These are phyloP conservation scores for Tylochromis polylepis DNA, from an alignment of 2,113 vertebrate genomes.

Conservation along the genomic window DNA sequence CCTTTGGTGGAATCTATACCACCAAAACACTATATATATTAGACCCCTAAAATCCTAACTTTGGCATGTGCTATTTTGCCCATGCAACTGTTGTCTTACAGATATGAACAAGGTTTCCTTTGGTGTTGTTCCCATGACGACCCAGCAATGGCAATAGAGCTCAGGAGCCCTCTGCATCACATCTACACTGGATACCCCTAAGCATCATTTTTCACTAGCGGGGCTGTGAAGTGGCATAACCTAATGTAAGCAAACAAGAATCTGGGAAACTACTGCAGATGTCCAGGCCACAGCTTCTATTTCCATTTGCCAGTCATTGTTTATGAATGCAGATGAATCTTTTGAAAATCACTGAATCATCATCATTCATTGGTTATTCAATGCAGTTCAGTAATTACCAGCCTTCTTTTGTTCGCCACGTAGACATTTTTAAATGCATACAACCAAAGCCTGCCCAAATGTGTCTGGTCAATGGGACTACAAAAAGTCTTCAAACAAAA, in stretches of 20 bases:
- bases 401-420: neutral
- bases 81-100: neutral
- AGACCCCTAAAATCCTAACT: neutral
- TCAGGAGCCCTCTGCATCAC: no score
- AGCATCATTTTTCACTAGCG: neutral
- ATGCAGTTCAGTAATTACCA: neutral
- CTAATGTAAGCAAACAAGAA: neutral
- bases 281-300: neutral
- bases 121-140: neutral
- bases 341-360: neutral
- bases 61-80: neutral
- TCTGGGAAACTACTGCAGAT: neutral
- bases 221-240: neutral
- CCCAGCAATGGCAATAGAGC: rapidly evolving
- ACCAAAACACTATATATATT: neutral
- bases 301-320: neutral
- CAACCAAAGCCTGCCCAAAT: neutral
- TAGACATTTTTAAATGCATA: neutral
- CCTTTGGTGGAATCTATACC: neutral
- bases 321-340: neutral
- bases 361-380: neutral
- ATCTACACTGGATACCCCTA: no score
- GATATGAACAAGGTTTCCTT: neutral
- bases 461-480: rapidly evolving
- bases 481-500: neutral